Evolutionary conservation across 2,113 vertebrate genomes (phyloP), one percentile per base, ranked within the genome.

Genomic region (Amazona vittata): DNA sequence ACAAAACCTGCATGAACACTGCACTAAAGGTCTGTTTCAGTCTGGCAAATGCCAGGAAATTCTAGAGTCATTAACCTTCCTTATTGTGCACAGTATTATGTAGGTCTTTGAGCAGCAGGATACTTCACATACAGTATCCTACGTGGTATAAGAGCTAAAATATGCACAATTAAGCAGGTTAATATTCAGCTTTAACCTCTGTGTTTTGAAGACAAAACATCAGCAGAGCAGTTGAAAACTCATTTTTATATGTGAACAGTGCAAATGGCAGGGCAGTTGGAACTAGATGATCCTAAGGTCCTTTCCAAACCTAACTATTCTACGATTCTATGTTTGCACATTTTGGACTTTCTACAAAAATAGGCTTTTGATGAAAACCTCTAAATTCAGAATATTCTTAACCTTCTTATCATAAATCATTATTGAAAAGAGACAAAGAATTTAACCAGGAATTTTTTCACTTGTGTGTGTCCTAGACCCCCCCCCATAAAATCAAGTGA

Each of bases 141-240:
- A 6, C 15, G 41, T 15, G 13, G 57, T 80, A 67, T 29, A 90
- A 78, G 33, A 83, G 46, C n/a, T 81, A 83, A 93, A 96, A 90
- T 90, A 55, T 28, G 39, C 43, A 59, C 79, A 92, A 75, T 59
- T 81, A 77, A 67, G 21, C 29, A 64, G 49, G 68, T 68, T 81
- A 90, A 81, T 83, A 86, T 81, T 75, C 85, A 92, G 39, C 24
- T 95, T 83, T 93, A 94, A 83, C 60, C 35, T 89, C 41, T 80
- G 21, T 59, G 28, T 77, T 80, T 91, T 16, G 5, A 68, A 28
- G 24, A 67, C 64, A 33, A 75, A 77, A 69, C 20, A 60, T 59
- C 63, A 90, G 29, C 22, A 77, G 14, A 88, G 52, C 9, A 53
- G 35, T 26, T 77, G 35, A 86, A 89, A 92, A 63, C 12, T 83